Conservation (phyloP, 2,113 vertebrate species). For the Caracal caracal region DNA sequence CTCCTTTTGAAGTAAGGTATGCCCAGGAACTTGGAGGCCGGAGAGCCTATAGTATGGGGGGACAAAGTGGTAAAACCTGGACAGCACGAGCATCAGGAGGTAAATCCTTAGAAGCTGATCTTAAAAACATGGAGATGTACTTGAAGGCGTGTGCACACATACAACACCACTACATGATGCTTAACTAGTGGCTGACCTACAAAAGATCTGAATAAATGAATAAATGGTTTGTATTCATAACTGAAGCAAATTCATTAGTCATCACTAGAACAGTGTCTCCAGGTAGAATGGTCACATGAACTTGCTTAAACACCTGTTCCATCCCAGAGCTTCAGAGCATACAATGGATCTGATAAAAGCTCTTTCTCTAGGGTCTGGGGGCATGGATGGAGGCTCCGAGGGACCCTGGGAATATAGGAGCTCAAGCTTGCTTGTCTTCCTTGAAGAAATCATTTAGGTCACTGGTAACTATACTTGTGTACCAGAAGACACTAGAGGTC, state of each 20-base stretch:
- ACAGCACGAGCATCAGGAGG: neutral
- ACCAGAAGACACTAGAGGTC: neutral
- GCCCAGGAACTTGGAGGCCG: neutral
- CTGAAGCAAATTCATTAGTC: neutral
- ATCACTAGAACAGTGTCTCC: neutral
- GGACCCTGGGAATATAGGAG: too few species aligned
- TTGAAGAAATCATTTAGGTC: neutral
- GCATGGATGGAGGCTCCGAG: neutral
- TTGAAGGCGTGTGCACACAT: neutral
- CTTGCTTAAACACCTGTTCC: neutral
- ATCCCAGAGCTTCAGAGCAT: neutral
- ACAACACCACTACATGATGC: neutral
- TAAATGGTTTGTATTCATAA: neutral
- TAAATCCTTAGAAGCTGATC: neutral
- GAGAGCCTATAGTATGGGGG: neutral
- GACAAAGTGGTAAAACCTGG: neutral
- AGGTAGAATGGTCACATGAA: neutral
- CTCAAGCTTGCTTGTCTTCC: neutral
- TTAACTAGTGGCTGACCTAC: neutral
- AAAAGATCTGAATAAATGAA: neutral
- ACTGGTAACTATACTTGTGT: neutral
- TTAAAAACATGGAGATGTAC: neutral
- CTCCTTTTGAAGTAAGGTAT: neutral
- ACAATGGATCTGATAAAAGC: neutral
- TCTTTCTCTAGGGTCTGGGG: neutral